Conservation (phyloP, 2,797 vertebrate species). For the Aulostomus chinensis region DNA sequence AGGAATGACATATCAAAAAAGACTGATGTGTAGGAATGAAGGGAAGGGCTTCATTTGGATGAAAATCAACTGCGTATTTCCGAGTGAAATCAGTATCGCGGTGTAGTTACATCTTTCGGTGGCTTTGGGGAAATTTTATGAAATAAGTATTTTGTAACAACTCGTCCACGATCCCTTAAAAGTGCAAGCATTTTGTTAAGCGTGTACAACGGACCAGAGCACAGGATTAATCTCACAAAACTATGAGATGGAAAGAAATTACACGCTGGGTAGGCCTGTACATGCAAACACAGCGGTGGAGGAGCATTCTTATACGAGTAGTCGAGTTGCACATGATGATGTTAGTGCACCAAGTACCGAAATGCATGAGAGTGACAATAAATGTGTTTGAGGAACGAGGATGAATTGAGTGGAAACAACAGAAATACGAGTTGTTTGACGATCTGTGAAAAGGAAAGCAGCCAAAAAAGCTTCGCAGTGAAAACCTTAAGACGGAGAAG, state of each 20-base stretch:
- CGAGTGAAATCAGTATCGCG: not conserved
- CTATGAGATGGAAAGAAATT: slow-evolving; percentile 51
- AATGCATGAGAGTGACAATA: slow-evolving; percentile 18
- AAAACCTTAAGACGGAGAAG: not conserved
- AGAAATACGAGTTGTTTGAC: slow-evolving; percentile 26
- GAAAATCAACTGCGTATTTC: not conserved
- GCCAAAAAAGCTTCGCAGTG: slow-evolving; percentile 4
- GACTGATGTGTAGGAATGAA: too few relatives aligned
- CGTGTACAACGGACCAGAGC: slow-evolving; percentile 6
- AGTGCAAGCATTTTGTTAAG: slow-evolving; percentile 1
- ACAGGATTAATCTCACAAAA: slow-evolving; percentile 17
- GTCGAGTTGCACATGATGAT: slow-evolving; percentile 28
- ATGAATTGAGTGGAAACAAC: slow-evolving; percentile 51
- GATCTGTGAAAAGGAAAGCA: slow-evolving; percentile 39
- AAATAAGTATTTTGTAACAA: too few relatives aligned
- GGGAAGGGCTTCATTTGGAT: not conserved
- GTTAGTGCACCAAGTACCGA: slow-evolving; percentile 15
- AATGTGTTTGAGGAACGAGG: slow-evolving; percentile 27
- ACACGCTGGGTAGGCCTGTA: slow-evolving; percentile 24
- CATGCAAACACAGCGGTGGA: slow-evolving; percentile 18
- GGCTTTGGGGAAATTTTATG: too few relatives aligned
- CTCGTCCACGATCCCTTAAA: not conserved
- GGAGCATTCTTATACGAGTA: slow-evolving; percentile 21
- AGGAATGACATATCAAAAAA: too few relatives aligned
- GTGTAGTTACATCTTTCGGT: too few relatives aligned